Base-by-base conservation (phyloP, 2,113 vertebrate species). In the Caranx ignobilis region DNA sequence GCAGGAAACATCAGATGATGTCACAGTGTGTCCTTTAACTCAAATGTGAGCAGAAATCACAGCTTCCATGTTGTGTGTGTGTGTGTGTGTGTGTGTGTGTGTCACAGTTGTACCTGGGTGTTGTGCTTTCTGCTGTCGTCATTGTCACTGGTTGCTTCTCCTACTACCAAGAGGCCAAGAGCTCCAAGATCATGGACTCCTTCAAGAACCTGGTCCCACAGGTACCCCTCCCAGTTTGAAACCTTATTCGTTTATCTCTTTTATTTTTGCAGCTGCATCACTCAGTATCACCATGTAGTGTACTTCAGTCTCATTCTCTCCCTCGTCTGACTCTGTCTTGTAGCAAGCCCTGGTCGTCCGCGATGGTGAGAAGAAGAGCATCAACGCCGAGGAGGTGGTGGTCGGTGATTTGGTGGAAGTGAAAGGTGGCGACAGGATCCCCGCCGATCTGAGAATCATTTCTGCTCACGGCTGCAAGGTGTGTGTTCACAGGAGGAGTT, bases 61-160 rank as follows among this genome's bases (percentile, higher is more conserved):
- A 26, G 26, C 26, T 26, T 26, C 1, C 26, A 26, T 26, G 1
- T 26, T 26, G 1, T 26, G 26, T 8, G 8, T 2, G 37, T 37
- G 8, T 41, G 1, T 41, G 11, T 41, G 39, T 67, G 26, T 8
- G 8, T 2, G 37, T 37, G 8, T 41, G 1, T 41, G 11, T 41
- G 39, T 12, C 87, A 3, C 93, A 99, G 97, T 92, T 98, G 76
- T 99, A 99, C 81, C 94, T 99, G 63, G 97, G 97, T 66, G 87
- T 99, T 39, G 97, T 99, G 75, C 94, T 99, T 10, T 94, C 97
- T 5, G 97, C 97, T 75, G 97, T 99, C 0, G 97, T 99, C 89
- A 99, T 99, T 94, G 96, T 99, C 93, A 99, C 98, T 84, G 97
- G 98, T 18, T 99, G 98, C 67, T 99, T 99, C 95, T 99, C 98